Evolutionary conservation across 2,888 invertebrate species (phyloP).

Genomic region (Philereme vetulata): DNA sequence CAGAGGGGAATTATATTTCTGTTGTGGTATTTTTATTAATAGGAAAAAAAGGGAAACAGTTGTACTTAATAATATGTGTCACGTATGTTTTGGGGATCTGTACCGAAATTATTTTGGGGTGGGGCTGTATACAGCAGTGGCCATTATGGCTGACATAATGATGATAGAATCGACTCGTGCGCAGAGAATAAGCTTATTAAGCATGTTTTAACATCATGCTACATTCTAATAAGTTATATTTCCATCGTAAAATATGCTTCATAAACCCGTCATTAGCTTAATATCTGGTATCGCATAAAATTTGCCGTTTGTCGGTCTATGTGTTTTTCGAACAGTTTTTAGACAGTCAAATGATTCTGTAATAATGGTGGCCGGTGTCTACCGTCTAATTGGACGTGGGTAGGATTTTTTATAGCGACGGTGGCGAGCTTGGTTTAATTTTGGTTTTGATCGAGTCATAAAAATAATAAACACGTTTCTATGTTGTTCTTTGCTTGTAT

Average conservation of each 20-base stretch:
- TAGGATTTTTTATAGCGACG: conserved; percentile 36
- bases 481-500: conserved; percentile 13
- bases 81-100: too few relatives aligned
- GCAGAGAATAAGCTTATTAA: too few relatives aligned
- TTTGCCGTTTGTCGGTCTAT: conserved; percentile 27
- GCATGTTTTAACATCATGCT: conserved; percentile 18
- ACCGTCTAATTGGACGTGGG: conserved; percentile 50
- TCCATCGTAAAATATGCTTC: conserved; percentile 33
- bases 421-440: conserved; percentile 28
- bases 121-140: too few relatives aligned
- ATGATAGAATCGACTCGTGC: background rate
- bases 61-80: too few relatives aligned
- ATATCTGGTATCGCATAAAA: conserved; percentile 14
- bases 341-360: conserved; percentile 39
- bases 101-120: too few relatives aligned
- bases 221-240: conserved; percentile 22
- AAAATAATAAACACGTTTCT: conserved; percentile 25
- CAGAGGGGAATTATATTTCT: too few relatives aligned
- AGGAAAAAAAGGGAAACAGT: too few relatives aligned
- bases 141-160: too few relatives aligned
- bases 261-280: conserved; percentile 30
- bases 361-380: conserved; percentile 43
- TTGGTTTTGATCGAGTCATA: conserved; percentile 32
- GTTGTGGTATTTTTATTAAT: too few relatives aligned
- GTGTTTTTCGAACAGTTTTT: conserved; percentile 37